phyloP scores from a whole-genome alignment of 2,113 vertebrate genomes.

The Tupaia tana region DNA sequence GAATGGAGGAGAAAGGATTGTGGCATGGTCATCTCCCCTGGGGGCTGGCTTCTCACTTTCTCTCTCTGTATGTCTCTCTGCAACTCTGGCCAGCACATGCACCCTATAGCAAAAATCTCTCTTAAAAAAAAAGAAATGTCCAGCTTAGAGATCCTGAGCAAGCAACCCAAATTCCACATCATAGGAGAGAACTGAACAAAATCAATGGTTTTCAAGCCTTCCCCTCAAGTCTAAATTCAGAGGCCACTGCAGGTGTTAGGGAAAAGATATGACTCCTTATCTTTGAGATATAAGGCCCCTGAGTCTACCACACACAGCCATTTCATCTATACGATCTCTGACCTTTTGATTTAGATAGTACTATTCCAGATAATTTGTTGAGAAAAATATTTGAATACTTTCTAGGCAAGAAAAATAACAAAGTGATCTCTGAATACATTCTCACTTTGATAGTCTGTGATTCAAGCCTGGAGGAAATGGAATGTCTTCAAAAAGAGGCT shows the following conservation, averaged over 20 bases:
- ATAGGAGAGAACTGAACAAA: neutral
- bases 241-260: neutral
- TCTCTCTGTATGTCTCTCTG: too few relatives aligned
- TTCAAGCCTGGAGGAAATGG: neutral
- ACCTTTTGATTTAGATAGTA: neutral
- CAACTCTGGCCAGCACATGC: too few relatives aligned
- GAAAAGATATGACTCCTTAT: neutral
- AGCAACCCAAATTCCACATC: neutral
- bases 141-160: neutral
- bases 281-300: neutral
- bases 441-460: neutral
- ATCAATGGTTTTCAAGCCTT: neutral
- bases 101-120: too few relatives aligned
- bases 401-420: conserved; percentile 3
- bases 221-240: neutral
- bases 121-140: too few relatives aligned
- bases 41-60: too few relatives aligned
- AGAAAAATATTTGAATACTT: neutral
- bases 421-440: conserved; percentile 5
- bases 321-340: neutral
- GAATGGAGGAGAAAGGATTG: too few relatives aligned
- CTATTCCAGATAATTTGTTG: neutral
- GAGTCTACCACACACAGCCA: neutral
- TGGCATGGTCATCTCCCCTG: too few relatives aligned
- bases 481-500: neutral